These are phyloP conservation scores for Cotesia vestalis DNA, from an alignment of 1,140 invertebrate species.

Conservation along the genomic window DNA sequence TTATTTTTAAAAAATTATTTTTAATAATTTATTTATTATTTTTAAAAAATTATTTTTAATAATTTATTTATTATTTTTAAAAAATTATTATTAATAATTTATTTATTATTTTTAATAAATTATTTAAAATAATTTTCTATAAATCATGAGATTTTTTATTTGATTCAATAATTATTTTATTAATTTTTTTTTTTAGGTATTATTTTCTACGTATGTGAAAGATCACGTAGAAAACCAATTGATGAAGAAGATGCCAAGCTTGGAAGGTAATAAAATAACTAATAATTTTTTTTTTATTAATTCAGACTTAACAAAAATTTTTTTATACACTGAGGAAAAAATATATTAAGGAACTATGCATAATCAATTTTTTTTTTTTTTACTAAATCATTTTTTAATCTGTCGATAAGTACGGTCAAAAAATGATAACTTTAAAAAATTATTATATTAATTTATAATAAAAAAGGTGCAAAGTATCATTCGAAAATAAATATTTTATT, in stretches of 20 bases:
- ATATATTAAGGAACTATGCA: not conserved
- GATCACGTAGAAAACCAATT: constrained; percentile 71
- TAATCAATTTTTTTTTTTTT: too few relatives aligned
- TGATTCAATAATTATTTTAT: not conserved
- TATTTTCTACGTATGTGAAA: constrained; percentile 76
- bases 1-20: too few relatives aligned
- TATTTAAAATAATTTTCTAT: not conserved
- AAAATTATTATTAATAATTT: constrained; percentile 25
- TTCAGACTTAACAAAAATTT: constrained; percentile 5
- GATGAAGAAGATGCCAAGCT: constrained; percentile 83
- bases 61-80: constrained; percentile 11
- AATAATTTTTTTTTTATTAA: constrained; percentile 1
- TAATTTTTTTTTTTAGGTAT: constrained; percentile 67
- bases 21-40: constrained; percentile 23
- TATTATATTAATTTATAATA: too few relatives aligned
- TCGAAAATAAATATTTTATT: too few relatives aligned
- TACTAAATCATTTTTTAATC: not conserved
- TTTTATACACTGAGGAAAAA: constrained; percentile 14
- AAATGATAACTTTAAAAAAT: too few relatives aligned
- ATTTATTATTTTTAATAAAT: constrained; percentile 5
- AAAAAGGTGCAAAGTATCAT: too few relatives aligned
- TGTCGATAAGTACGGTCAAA: too few relatives aligned
- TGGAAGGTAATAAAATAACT: constrained; percentile 73
- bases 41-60: not conserved
- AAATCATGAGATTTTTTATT: not conserved